phyloP scores from a whole-genome alignment of 2,797 vertebrate species.

The Diplodus puntazzo region DNA sequence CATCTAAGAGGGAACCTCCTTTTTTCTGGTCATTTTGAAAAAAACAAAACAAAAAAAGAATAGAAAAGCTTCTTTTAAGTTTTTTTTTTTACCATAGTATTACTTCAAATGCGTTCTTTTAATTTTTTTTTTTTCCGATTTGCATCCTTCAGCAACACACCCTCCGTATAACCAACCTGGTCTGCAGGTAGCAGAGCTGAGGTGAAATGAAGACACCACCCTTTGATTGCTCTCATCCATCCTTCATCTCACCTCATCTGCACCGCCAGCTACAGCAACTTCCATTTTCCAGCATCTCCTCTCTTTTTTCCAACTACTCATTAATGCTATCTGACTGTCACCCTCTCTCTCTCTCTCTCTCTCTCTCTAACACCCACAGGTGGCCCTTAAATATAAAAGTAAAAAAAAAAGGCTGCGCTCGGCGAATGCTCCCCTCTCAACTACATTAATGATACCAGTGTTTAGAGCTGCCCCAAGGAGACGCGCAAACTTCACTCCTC shows the following conservation, averaged over 20 bases:
- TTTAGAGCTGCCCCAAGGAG: constrained; percentile 76
- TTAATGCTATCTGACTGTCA: constrained; percentile 68
- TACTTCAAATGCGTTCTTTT: no score
- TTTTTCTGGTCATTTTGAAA: no score
- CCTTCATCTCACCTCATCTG: constrained; percentile 32
- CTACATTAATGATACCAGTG: constrained; percentile 77
- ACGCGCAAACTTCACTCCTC: constrained; percentile 72
- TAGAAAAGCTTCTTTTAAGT: no score
- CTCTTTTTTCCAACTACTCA: constrained; percentile 58
- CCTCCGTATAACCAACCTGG: constrained; percentile 10
- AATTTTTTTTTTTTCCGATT: no score
- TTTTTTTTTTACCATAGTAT: no score
- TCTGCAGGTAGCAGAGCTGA: constrained; percentile 31
- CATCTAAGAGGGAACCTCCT: no score
- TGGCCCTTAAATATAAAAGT: constrained; percentile 68
- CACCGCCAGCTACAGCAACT: constrained; percentile 39
- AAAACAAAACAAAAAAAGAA: no score
- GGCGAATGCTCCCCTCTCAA: constrained; percentile 60
- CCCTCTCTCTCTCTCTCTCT: constrained; percentile 40
- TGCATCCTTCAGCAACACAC: background rate
- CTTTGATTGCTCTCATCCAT: constrained; percentile 19
- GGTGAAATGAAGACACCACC: constrained; percentile 27
- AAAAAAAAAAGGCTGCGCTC: constrained; percentile 14
- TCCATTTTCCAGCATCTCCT: constrained; percentile 37
- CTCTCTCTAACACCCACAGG: constrained; percentile 74